Evolutionary conservation across 2,113 vertebrate genomes (phyloP), one percentile per base, ranked within the genome.

Genomic region (Microcebus griseorufus): DNA sequence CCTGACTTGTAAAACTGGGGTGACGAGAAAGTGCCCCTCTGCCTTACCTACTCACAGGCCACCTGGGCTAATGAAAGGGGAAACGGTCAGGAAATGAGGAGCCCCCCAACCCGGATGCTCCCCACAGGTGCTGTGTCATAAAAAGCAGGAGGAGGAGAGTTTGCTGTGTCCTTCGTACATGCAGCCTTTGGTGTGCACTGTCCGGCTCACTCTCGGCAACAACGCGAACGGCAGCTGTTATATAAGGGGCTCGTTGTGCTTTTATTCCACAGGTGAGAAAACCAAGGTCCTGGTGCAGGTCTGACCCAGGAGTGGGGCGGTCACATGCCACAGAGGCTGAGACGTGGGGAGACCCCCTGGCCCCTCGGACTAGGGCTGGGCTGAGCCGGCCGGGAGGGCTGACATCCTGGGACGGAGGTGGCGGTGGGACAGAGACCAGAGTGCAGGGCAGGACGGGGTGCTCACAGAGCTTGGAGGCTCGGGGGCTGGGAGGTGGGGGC

Each of bases 11-110:
- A 12, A 29, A 9, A 27, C 25, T 20, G 22, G 9, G 3, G 2
- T 3, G 32, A 48, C 3, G 10, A 12, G 13, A 6, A 10, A 0
- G 5, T 16, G 5, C 20, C 34, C 9, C 10, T 1, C 64, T 0
- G 17, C 2, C 6, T 17, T 10, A 11, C 13, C 39, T 14, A 27
- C 13, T 64, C 48, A 3, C 17, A 18, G 72, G 12, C 25, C 18
- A 1, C 18, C 18, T 39, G 62, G 14, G 55, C 53, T 18, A 37
- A 7, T 17, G 14, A 13, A 51, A 48, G 32, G 27, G 7, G 29
- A 7, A 12, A 22, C 4, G 5, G 39, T 42, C 4, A 45, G 69
- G 32, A n/a, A 11, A 55, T 16, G 5, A 70, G 7, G 39, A 72
- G 84, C 3, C 11, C 17, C 32, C 25, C 25, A 20, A 25, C 53